Base-by-base conservation (phyloP, 2,888 invertebrate species). In the Dermolepida albohirtum region DNA sequence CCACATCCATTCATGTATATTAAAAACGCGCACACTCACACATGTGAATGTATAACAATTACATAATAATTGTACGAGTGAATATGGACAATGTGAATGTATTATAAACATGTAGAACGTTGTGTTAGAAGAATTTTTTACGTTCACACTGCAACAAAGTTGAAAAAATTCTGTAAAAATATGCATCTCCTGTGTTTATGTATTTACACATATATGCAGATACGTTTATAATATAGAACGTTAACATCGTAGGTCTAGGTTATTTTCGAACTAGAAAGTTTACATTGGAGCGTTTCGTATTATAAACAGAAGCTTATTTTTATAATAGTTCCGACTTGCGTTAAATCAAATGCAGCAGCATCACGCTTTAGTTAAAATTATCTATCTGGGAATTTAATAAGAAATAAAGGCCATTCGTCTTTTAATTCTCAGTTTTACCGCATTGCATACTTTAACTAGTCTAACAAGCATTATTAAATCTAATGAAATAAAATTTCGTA, bases 201-300 rank as follows among this genome's bases (percentile, higher is more conserved):
- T 59, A 29, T 59, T 59, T 59, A 59, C 17, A 59, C 59, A 34
- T 34, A 34, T 59, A 44, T 59, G 29, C 59, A 59, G 59, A 59
- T 59, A 44, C 59, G 59, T 59, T 59, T 59, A 59, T 59, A 59
- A 59, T 59, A 59, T 59, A 59, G 59, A 59, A 47, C 59, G 59
- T 59, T 59, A 59, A 44, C 59, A 44, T 59, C 59, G 59, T 59
- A 59, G 59, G 59, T 59, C 59, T 59, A 59, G 59, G 59, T 59
- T 59, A 59, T 59, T 59, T 59, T 59, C 47, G 59, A 59, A 59
- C 59, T 59, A 44, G 59, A 59, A 44, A 59, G 59, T 59, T 59
- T 59, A 59, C 59, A 44, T 34, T 17, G 29, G n/a, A 59, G 29
- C 59, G 44, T 29, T 59, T 44, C 14, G 59, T 59, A 59, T 59